Evolutionary conservation across 2,888 invertebrate species (phyloP), one percentile per base, ranked within the genome.

Genomic region (Epiblema foenella): DNA sequence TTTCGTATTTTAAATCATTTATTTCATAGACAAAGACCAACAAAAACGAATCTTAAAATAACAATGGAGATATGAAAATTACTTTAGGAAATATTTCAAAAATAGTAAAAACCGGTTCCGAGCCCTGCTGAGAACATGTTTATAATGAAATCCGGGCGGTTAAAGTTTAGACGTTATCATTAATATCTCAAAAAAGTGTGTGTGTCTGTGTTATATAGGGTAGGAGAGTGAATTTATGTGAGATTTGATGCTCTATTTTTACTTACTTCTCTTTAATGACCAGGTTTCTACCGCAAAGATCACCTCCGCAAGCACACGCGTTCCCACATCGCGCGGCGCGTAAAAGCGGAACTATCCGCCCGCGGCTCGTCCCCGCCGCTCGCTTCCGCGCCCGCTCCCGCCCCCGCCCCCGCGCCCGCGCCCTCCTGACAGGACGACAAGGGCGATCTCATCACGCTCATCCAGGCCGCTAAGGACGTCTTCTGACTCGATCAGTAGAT

Each of bases 201-300:
- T n/a, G n/a, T n/a, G n/a, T n/a, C n/a, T n/a, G n/a, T n/a, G n/a
- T n/a, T n/a, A n/a, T n/a, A n/a, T n/a, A n/a, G n/a, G n/a, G n/a
- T n/a, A n/a, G n/a, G n/a, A n/a, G n/a, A n/a, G n/a, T n/a, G n/a
- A n/a, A 15, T 42, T 42, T 15, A 15, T 42, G 15, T 42, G 9
- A 51, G 10, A 5, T 42, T 42, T 12, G 42, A 42, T 10, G 10
- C 42, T 20, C 3, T 52, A 20, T 5, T 29, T 29, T 29, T 4
- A 5, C 24, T 56, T 29, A 12, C 0, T n/a, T 10, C 0, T 33
- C 3, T 9, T 10, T 5, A 9, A 18, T 18, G 2, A 2, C 9
- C 80, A 94, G 95, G 97, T 68, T 98, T 98, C 90, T 97, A 98
- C 89, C 95, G 98, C 77, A 97, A 97, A 83, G 97, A 97, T 89